Evolutionary conservation across 2,797 vertebrate species (phyloP).

Genomic region (Channa striata): DNA sequence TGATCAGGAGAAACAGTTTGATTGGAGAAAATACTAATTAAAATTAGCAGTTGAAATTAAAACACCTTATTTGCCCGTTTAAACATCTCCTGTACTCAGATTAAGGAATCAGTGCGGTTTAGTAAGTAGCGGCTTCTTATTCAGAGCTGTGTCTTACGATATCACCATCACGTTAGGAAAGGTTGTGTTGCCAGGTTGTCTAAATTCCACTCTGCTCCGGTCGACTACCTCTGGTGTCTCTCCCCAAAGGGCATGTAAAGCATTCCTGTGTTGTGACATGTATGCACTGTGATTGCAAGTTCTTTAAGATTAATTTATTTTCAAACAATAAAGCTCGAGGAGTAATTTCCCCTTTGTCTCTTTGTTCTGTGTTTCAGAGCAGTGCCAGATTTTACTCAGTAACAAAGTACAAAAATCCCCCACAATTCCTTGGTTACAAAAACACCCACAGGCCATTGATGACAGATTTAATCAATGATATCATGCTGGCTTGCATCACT

Average conservation of each 20-base stretch:
- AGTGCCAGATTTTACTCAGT: slow-evolving; percentile 39
- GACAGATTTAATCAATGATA: slow-evolving; percentile 65
- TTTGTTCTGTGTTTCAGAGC: slow-evolving; percentile 14
- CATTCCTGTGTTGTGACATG: slow-evolving; percentile 63
- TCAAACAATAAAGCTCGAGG: slow-evolving; percentile 71
- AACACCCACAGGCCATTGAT: slow-evolving; percentile 44
- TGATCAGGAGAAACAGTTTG: too few species aligned
- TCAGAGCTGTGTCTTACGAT: background rate
- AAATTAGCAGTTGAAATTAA: too few species aligned
- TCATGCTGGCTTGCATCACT: slow-evolving; percentile 67
- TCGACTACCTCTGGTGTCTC: slow-evolving; percentile 66
- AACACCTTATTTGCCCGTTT: background rate
- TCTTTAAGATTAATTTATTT: slow-evolving; percentile 50
- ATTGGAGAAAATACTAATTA: too few species aligned
- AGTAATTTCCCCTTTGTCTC: slow-evolving; percentile 48
- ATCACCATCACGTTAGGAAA: background rate
- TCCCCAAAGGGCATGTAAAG: slow-evolving; percentile 60
- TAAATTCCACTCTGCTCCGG: slow-evolving; percentile 24
- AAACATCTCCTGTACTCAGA: background rate
- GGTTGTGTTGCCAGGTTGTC: slow-evolving; percentile 31
- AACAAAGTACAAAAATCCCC: slow-evolving; percentile 36
- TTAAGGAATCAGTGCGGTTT: background rate
- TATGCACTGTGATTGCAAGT: slow-evolving; percentile 51
- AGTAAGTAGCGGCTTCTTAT: background rate
- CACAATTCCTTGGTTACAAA: slow-evolving; percentile 55